Conservation (phyloP, 2,797 vertebrate genomes). For the Synaphobranchus kaupii region DNA sequence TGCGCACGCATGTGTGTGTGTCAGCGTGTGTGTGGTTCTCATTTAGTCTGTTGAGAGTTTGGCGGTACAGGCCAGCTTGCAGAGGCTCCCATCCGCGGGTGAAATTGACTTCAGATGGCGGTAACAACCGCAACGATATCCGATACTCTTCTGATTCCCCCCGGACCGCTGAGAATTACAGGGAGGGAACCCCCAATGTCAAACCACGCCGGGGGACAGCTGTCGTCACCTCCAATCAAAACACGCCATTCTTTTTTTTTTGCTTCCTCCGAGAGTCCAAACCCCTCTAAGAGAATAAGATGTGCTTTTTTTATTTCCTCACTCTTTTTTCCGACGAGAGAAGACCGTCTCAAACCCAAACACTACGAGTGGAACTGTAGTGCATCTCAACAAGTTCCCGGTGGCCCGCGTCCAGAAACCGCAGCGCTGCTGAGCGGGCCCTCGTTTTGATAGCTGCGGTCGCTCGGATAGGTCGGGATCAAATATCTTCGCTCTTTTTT, state of each 20-base stretch:
- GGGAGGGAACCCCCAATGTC: not conserved
- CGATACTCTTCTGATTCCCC: constrained; percentile 65
- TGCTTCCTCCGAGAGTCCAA: not conserved
- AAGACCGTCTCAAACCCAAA: constrained; percentile 5
- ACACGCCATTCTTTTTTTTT: not conserved
- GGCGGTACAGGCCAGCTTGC: constrained; percentile 58
- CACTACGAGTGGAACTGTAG: not conserved
- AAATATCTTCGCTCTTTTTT: constrained; percentile 18
- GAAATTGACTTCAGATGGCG: constrained; percentile 71
- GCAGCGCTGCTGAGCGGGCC: not conserved
- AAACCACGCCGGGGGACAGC: constrained; percentile 59
- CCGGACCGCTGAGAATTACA: constrained; percentile 43
- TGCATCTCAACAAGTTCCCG: not conserved
- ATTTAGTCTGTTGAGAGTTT: constrained; percentile 29
- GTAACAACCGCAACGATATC: constrained; percentile 62
- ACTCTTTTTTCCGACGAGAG: not conserved
- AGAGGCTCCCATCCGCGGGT: constrained; percentile 54
- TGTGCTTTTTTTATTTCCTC: not conserved
- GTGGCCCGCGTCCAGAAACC: not conserved
- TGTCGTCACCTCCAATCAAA: constrained; percentile 64
- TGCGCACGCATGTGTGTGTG: not conserved
- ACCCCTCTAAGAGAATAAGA: not conserved
- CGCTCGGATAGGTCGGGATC: constrained; percentile 20
- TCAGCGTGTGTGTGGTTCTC: not conserved
- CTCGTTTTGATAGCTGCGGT: constrained; percentile 23